Percentiles rank a stretch among this genome's conserved stretches.
Evolutionary conservation across 2,888 invertebrate species (phyloP).

Genomic region (Monochamus alternatus): DNA sequence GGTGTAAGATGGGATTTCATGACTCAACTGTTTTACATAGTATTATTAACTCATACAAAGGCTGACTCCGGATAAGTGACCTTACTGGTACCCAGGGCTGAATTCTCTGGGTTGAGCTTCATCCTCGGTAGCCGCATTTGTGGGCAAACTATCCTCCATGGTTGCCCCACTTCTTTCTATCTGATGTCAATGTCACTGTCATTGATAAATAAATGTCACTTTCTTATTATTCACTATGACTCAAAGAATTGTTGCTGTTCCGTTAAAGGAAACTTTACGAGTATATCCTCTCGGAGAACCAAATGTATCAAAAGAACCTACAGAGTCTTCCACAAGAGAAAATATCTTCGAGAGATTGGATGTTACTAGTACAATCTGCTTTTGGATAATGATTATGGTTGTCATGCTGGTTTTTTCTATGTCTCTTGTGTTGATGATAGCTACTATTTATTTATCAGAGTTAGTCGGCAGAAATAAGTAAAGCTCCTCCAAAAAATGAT

Average conservation of each 20-base stretch:
- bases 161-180: no score
- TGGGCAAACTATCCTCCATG: no score
- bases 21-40: no score
- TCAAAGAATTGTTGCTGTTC: slow-evolving; percentile 27
- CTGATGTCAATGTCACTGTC: background rate
- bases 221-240: background rate
- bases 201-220: slow-evolving; percentile 3
- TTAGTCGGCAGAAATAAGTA: background rate
- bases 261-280: slow-evolving; percentile 2
- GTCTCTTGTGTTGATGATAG: background rate
- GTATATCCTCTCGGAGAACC: background rate
- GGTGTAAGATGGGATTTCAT: no score
- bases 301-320: background rate
- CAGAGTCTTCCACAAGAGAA: background rate
- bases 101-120: no score
- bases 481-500: no score
- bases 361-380: slow-evolving; percentile 9
- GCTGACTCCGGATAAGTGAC: no score
- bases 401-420: slow-evolving; percentile 4
- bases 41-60: no score
- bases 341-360: slow-evolving; percentile 14
- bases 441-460: slow-evolving; percentile 1
- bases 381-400: slow-evolving; percentile 25
- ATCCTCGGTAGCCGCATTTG: no score
- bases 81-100: no score